Conservation (phyloP, 2,888 invertebrate species). For the Cheilosia soror region DNA sequence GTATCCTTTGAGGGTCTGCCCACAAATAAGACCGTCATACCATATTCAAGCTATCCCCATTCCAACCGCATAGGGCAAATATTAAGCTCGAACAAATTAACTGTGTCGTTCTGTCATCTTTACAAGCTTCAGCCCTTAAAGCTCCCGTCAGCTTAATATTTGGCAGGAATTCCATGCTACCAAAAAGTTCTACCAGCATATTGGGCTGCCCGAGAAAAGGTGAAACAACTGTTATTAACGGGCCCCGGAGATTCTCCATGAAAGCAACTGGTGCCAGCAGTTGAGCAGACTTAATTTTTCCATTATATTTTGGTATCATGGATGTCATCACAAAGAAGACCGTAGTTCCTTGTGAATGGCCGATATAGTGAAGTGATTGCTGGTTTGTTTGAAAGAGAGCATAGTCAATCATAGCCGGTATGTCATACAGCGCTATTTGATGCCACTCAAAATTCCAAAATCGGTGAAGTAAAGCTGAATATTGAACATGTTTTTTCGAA, state of each 20-base stretch:
- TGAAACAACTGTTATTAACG: slow-evolving; percentile 83
- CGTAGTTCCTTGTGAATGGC: slow-evolving; percentile 88
- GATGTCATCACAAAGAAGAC: slow-evolving; percentile 90
- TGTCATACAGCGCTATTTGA: slow-evolving; percentile 89
- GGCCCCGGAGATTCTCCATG: slow-evolving; percentile 84
- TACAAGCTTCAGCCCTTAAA: slow-evolving; percentile 85
- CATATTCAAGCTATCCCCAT: slow-evolving; percentile 54
- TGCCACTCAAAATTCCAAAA: slow-evolving; percentile 89
- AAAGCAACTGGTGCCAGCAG: slow-evolving; percentile 89
- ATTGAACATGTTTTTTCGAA: slow-evolving; percentile 84
- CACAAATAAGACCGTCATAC: not conserved
- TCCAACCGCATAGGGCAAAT: slow-evolving; percentile 81
- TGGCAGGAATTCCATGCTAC: slow-evolving; percentile 87
- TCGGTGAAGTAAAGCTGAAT: slow-evolving; percentile 84
- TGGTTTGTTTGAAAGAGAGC: slow-evolving; percentile 86
- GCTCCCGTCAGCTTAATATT: slow-evolving; percentile 80
- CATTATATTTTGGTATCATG: slow-evolving; percentile 87
- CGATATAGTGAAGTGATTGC: slow-evolving; percentile 88
- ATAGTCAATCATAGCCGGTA: slow-evolving; percentile 93
- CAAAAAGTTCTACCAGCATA: slow-evolving; percentile 80
- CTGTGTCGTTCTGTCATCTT: slow-evolving; percentile 82
- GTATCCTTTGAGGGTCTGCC: not conserved
- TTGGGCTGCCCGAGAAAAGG: slow-evolving; percentile 82
- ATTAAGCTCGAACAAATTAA: slow-evolving; percentile 80
- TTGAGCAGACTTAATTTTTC: slow-evolving; percentile 87